A percentile compares a stretch with the other conserved stretches of the same genome.
Conservation (phyloP, 2,113 vertebrate species). For the Cariama cristata region DNA sequence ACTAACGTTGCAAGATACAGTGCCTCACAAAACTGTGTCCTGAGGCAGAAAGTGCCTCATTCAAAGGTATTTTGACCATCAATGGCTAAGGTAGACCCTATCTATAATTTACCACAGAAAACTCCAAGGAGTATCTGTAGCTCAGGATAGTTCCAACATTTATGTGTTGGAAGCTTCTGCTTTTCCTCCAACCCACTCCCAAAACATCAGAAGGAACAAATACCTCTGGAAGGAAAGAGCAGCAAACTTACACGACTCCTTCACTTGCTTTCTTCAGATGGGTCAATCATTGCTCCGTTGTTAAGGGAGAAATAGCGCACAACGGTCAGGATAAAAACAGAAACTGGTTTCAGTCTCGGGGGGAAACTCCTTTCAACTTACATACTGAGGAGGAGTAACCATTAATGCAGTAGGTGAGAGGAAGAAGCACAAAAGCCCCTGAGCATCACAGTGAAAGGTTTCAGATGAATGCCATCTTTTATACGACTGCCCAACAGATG, state of each 20-base stretch:
- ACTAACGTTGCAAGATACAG: neutral
- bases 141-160: neutral
- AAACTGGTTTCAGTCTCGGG: neutral
- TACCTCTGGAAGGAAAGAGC: neutral
- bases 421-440: neutral
- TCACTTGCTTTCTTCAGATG: neutral
- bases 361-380: neutral
- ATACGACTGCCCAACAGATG: neutral
- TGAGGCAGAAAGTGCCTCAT: neutral
- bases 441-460: neutral
- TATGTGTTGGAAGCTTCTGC: neutral
- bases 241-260: neutral
- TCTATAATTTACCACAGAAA: neutral
- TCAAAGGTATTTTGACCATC: neutral
- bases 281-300: neutral
- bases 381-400: neutral
- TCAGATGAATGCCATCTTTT: neutral
- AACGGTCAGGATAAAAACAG: neutral
- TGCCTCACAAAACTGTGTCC: neutral
- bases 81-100: neutral
- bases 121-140: neutral
- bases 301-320: neutral
- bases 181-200: neutral
- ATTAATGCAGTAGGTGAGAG: neutral
- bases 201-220: neutral